Conservation (phyloP, 2,797 vertebrate genomes). For the Darevskia nairensis region DNA sequence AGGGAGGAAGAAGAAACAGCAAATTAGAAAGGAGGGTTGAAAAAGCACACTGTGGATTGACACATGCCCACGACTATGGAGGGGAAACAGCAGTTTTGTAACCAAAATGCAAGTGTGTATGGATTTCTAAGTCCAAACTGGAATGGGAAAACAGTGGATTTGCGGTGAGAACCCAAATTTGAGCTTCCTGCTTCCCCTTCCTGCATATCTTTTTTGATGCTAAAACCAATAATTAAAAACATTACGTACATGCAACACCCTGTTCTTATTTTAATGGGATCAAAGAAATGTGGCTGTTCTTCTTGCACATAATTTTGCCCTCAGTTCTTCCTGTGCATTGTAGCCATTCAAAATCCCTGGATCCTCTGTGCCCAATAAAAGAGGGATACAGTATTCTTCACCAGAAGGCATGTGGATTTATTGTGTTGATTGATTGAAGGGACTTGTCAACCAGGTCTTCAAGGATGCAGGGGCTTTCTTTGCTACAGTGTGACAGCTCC, state of each 20-base stretch:
- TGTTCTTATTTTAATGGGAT: neutral
- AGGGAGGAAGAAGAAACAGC: no score
- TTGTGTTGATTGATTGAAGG: conserved; percentile 40
- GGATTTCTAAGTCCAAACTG: no score
- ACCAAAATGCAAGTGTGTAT: no score
- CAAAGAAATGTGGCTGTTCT: neutral
- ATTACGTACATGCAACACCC: neutral
- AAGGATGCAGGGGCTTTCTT: conserved; percentile 47
- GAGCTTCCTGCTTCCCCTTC: neutral
- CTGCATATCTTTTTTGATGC: neutral
- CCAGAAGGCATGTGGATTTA: neutral
- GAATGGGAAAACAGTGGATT: no score
- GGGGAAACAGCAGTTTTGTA: neutral
- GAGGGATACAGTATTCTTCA: neutral
- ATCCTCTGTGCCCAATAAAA: neutral
- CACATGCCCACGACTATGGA: no score
- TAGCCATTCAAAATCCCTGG: neutral
- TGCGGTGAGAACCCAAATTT: no score
- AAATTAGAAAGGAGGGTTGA: no score
- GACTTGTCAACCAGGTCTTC: conserved; percentile 33
- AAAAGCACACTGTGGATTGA: no score
- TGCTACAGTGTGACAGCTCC: conserved; percentile 16
- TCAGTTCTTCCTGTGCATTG: neutral
- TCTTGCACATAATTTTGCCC: neutral
- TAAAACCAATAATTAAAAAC: neutral